Base-by-base conservation (phyloP, 2,797 vertebrate species). In the Chrysocyon brachyurus region DNA sequence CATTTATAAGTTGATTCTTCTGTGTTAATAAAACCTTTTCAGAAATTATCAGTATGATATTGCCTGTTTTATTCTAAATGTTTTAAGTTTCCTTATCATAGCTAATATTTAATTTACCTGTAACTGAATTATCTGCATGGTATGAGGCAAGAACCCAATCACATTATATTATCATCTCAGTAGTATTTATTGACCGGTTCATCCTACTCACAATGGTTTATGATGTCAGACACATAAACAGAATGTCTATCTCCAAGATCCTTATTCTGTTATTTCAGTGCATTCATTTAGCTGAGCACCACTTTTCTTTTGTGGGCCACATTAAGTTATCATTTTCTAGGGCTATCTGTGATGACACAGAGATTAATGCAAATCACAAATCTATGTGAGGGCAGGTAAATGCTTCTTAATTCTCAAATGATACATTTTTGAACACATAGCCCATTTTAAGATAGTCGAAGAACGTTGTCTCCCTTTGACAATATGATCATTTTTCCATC, bases 1-100 rank as follows among this genome's bases (percentile, higher is more conserved):
- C 11, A 40, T 84, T 82, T 82, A 79, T 56, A 85, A 90, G 57
- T 72, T 79, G 64, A 86, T n/a, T 19, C 79, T 87, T 84, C 87
- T 93, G 0, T 52, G 7, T 84, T 24, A 84, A 46, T 1, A 86
- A 63, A 87, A 73, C 12, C 14, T 68, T 87, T 94, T 59, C 22
- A 88, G 10, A 83, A 77, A 6, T 86, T 66, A 22, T 79, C n/a
- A 57, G 31, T 86, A 72, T 40, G 54, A 79, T 26, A 68, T 73
- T 92, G 2, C 11, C 57, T 26, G 16, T 66, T 85, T 84, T 54
- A 79, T 82, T 92, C 46, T 66, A 63, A 91, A 59, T 68, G 21
- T 90, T 70, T 73, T 31, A 66, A 21, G 4, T 54, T 46, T 82
- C 31, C 21, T 94, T 95, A 9, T 40, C 26, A 24, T 40, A n/a